phyloP scores from a whole-genome alignment of 1,140 invertebrate genomes.

The Drosophila aff. region DNA sequence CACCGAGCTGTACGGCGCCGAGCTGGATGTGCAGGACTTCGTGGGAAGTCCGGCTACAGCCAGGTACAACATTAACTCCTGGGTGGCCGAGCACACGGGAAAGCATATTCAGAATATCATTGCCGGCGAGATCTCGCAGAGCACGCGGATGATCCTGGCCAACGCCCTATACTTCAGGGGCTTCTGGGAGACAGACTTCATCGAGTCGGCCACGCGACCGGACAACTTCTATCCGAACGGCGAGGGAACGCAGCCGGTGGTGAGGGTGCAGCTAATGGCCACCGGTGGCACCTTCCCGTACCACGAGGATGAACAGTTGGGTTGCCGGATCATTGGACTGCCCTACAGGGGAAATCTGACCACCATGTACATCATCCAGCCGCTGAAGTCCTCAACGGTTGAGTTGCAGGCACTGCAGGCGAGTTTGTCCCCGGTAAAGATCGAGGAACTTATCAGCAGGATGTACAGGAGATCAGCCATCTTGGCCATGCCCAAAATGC shows the following conservation, averaged over 20 bases:
- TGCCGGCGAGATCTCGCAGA: conserved; percentile 78
- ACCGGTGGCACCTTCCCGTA: conserved; percentile 85
- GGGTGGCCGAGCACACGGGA: conserved; percentile 88
- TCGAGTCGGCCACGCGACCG: conserved; percentile 85
- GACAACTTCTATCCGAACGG: conserved; percentile 86
- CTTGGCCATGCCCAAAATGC: conserved; percentile 89
- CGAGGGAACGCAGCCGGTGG: conserved; percentile 76
- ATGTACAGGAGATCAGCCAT: conserved; percentile 85
- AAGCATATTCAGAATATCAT: conserved; percentile 89
- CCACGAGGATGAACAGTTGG: conserved; percentile 60
- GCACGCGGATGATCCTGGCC: conserved; percentile 89
- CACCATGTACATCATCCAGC: conserved; percentile 90
- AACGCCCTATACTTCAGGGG: conserved; percentile 93
- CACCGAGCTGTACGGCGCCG: conserved; percentile 86
- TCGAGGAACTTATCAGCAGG: conserved; percentile 86
- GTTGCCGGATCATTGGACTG: conserved; percentile 88
- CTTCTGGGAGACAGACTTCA: conserved; percentile 90
- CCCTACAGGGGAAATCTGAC: conserved; percentile 89
- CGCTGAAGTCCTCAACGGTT: conserved; percentile 85
- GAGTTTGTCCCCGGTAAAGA: conserved; percentile 85
- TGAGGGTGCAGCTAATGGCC: conserved; percentile 89
- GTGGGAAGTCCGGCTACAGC: conserved; percentile 79
- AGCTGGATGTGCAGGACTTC: conserved; percentile 87
- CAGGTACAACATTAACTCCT: conserved; percentile 87
- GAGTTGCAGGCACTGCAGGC: conserved; percentile 86